Base-by-base conservation (phyloP, 92 coral and sea anemone species). In the Epizoanthus scotinus region DNA sequence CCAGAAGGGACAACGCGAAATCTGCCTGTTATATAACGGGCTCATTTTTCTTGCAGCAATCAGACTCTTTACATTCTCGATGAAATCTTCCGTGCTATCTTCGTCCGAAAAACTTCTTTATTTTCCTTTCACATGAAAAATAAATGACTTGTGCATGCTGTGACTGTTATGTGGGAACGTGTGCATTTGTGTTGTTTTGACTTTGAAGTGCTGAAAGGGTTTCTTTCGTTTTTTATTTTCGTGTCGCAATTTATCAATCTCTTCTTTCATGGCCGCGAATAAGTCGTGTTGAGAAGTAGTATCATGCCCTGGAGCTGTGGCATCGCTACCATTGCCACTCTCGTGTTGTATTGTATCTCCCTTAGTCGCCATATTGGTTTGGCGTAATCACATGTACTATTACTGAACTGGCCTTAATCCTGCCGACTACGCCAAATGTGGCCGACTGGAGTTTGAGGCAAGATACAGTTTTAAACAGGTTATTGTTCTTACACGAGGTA, bases 61-160 rank as follows among this genome's bases (percentile, higher is more conserved):
- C 15, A 67, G 65, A 22, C 84, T 81, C 65, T 31, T 79, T 42
- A 79, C 77, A 65, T 79, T 79, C 61, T 66, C 66, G 26, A 79
- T 71, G 61, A 79, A 66, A 68, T 81, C 85, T 68, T 81, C 68
- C 78, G 68, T 72, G 7, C 44, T 81, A 8, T 81, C 85, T 50
- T 52, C 78, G 19, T 81, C 38, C 38, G 40, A 58, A 70, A 8
- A 70, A 70, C 75, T 47, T 70, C 75, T 47, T 70, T 20, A 70
- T 70, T 70, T 70, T 44, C 47, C 75, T 70, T 70, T 70, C 75
- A 0, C 59, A 56, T 1, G 74, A 69, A 27, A 66, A 66, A 66
- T 66, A 66, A 0, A 19, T 10, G 2, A 42, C 59, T n/a, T n/a
- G n/a, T n/a, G n/a, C n/a, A n/a, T n/a, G n/a, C 59, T 69, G 74